Conservation (phyloP, 2,797 vertebrate genomes). For the Cossypha heuglini region DNA sequence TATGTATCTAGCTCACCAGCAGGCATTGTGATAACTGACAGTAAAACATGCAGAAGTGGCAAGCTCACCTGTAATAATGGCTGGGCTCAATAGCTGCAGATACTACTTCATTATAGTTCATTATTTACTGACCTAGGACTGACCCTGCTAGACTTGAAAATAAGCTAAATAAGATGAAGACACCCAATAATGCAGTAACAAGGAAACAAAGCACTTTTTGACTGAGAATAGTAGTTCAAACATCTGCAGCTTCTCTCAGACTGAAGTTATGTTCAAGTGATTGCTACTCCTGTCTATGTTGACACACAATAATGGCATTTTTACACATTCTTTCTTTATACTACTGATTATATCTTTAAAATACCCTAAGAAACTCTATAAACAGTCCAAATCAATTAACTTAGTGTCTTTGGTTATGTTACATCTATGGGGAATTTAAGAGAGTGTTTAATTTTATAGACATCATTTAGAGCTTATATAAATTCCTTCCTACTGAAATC, state of each 20-base stretch:
- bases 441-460: neutral
- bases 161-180: neutral
- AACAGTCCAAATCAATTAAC: neutral
- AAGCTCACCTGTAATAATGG: neutral
- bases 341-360: neutral
- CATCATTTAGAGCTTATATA: neutral
- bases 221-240: neutral
- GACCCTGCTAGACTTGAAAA: constrained; percentile 25
- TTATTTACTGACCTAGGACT: constrained; percentile 16
- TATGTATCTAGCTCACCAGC: neutral
- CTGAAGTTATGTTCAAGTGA: neutral
- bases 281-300: neutral
- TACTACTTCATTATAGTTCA: neutral
- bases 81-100: neutral
- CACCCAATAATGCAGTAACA: neutral
- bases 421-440: neutral
- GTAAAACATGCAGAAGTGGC: neutral
- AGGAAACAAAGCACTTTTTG: constrained; percentile 4
- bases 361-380: neutral
- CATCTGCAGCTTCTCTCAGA: neutral
- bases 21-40: neutral
- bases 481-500: neutral
- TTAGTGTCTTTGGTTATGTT: neutral
- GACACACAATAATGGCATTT: neutral
- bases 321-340: neutral